phyloP scores from a whole-genome alignment of 2,113 vertebrate species.

The Rhinolophus sinicus region DNA sequence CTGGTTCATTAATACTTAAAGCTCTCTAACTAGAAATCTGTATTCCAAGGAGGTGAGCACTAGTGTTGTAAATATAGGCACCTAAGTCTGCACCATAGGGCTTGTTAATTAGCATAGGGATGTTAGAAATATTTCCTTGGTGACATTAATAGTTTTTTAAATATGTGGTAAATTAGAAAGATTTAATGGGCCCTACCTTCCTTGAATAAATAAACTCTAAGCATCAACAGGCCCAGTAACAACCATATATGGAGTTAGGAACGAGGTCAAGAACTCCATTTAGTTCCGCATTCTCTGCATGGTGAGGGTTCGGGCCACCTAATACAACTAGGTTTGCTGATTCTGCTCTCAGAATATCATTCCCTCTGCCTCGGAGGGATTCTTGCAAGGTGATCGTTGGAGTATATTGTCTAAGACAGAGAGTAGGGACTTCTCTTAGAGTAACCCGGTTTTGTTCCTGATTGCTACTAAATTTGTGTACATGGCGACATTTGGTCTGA shows the following conservation, averaged over 20 bases:
- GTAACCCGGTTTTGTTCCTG: not conserved
- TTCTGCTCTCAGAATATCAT: not conserved
- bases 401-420: not conserved
- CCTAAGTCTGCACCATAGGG: not conserved
- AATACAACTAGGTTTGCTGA: not conserved
- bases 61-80: not conserved
- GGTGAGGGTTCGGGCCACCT: not conserved
- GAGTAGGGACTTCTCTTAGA: not conserved
- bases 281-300: not conserved
- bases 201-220: constrained; percentile 6
- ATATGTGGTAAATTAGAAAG: not conserved
- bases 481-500: not conserved
- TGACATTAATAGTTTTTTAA: not conserved
- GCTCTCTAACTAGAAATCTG: not conserved
- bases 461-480: not conserved
- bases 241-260: not conserved
- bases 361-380: not conserved
- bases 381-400: not conserved
- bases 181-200: not conserved
- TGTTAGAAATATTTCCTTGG: not conserved
- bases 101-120: not conserved
- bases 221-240: not conserved
- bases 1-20: not conserved
- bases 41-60: not conserved
- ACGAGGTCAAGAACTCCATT: not conserved